Evolutionary conservation across 1,140 invertebrate species (phyloP).

Genomic region (Steinernema khuongi): DNA sequence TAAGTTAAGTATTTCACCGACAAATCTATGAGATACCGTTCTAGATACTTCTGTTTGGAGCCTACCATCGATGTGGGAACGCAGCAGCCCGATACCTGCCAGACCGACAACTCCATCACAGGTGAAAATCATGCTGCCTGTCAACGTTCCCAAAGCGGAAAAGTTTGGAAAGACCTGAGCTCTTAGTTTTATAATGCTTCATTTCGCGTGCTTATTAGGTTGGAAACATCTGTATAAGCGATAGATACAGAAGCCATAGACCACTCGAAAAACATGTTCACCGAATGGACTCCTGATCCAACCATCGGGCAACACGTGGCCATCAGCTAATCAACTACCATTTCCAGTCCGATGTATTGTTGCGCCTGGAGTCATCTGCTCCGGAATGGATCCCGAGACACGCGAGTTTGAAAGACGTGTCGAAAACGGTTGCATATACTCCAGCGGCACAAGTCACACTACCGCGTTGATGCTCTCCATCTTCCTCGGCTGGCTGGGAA

Average conservation of each 20-base stretch:
- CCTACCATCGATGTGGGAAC: conserved; percentile 81
- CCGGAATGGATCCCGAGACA: conserved; percentile 69
- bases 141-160: too few relatives aligned
- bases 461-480: conserved; percentile 84
- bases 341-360: conserved; percentile 73
- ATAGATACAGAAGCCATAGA: too few relatives aligned
- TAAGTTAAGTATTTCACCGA: not conserved
- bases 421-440: conserved; percentile 73
- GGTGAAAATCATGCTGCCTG: conserved; percentile 17
- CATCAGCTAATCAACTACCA: conserved; percentile 35
- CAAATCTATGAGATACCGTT: not conserved
- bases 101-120: conserved; percentile 64
- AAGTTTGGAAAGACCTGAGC: conserved; percentile 33
- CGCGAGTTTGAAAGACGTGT: conserved; percentile 79
- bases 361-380: conserved; percentile 75
- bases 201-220: too few relatives aligned
- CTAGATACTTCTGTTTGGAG: conserved; percentile 71
- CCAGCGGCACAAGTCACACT: conserved; percentile 87
- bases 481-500: conserved; percentile 90
- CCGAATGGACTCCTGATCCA: too few relatives aligned
- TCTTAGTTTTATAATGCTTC: not conserved
- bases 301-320: not conserved
- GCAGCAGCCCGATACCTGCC: conserved; percentile 77
- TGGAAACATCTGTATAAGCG: too few relatives aligned
- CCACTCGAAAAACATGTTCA: too few relatives aligned